These are phyloP conservation scores for Chalcis sispes DNA, from an alignment of 2,888 invertebrate genomes.

Conservation along the genomic window DNA sequence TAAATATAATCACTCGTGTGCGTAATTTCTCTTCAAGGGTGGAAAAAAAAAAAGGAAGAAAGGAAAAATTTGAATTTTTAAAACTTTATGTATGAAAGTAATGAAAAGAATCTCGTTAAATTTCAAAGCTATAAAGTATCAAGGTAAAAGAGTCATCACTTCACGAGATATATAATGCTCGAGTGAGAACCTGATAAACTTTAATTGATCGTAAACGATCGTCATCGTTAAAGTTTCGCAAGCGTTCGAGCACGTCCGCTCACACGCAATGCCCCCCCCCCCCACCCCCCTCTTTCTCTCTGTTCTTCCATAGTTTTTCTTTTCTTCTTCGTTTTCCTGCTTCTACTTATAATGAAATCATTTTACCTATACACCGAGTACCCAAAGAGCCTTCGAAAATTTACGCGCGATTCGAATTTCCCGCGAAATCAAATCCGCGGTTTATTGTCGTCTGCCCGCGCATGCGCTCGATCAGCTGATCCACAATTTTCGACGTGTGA, in stretches of 20 bases:
- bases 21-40: too few relatives aligned
- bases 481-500: not conserved
- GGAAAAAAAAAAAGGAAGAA: too few relatives aligned
- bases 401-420: slow-evolving; percentile 25
- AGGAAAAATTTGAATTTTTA: too few relatives aligned
- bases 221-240: slow-evolving; percentile 43
- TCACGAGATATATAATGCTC: not conserved
- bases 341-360: not conserved
- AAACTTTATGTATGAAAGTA: too few relatives aligned
- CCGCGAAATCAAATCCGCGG: not conserved
- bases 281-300: not conserved
- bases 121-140: not conserved
- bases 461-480: slow-evolving; percentile 45
- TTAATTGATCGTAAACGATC: slow-evolving; percentile 53
- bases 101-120: not conserved
- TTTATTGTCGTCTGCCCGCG: slow-evolving; percentile 7
- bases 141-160: slow-evolving; percentile 20
- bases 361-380: too few relatives aligned
- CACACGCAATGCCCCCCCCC: slow-evolving; percentile 5
- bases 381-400: too few relatives aligned
- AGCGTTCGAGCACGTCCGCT: slow-evolving; percentile 13
- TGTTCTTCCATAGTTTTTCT: not conserved
- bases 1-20: too few relatives aligned
- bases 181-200: slow-evolving; percentile 49
- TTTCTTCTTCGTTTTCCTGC: slow-evolving; percentile 5